These are phyloP conservation scores for Silvanus unidentatus DNA, from an alignment of 2,888 invertebrate species.

Conservation along the genomic window DNA sequence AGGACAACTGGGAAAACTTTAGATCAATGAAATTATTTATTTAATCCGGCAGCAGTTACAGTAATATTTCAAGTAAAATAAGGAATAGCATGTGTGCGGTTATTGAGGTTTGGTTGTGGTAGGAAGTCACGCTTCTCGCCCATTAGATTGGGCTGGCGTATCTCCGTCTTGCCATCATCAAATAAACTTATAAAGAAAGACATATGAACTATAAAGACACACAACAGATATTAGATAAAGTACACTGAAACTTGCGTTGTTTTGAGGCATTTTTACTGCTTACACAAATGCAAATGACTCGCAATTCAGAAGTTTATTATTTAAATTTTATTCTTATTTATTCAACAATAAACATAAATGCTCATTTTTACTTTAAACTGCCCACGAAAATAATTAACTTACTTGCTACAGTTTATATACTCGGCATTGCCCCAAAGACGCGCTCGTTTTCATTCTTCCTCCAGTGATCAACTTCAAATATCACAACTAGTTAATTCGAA, in stretches of 20 bases:
- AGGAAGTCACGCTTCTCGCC: slow-evolving; percentile 30
- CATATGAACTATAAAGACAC: slow-evolving; percentile 12
- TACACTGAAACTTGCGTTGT: slow-evolving; percentile 1
- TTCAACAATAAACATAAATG: no score
- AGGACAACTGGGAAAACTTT: no score
- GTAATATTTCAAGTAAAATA: slow-evolving; percentile 12
- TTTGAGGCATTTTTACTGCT: no score
- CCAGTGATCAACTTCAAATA: no score
- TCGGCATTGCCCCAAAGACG: no score
- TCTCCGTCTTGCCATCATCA: slow-evolving; percentile 23
- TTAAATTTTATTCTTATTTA: no score
- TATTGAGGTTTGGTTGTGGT: slow-evolving; percentile 25
- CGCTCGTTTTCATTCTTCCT: no score
- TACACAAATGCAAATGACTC: slow-evolving; percentile 7
- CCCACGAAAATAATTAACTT: no score
- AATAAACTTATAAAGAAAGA: slow-evolving; percentile 23
- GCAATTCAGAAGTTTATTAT: slow-evolving; percentile 5
- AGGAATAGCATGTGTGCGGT: slow-evolving; percentile 12
- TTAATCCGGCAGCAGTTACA: neutral
- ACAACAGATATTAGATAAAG: slow-evolving; percentile 14
- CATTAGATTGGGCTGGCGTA: slow-evolving; percentile 29
- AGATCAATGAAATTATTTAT: no score
- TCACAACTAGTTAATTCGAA: no score
- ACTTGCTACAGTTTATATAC: no score
- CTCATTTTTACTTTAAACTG: no score